Evolutionary conservation across 2,888 invertebrate species (phyloP).

Genomic region (Temnothorax rugatulus): DNA sequence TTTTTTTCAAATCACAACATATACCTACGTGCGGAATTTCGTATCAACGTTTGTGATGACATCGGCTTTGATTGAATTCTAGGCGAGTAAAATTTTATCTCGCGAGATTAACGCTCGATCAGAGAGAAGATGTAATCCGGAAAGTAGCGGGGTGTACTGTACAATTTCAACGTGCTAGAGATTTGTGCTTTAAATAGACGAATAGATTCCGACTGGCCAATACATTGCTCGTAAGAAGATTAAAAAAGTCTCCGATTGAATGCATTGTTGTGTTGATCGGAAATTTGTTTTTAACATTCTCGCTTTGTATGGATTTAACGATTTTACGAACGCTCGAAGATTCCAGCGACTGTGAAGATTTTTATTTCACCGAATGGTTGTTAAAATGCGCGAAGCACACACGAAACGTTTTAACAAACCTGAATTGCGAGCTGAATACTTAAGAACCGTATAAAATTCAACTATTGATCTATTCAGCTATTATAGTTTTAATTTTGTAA

Average conservation of each 20-base stretch:
- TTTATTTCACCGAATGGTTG: conserved; percentile 28
- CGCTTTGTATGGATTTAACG: conserved; percentile 28
- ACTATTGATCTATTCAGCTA: conserved; percentile 10
- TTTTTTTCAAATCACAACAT: conserved; percentile 13
- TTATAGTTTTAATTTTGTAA: conserved; percentile 11
- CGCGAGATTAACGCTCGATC: conserved; percentile 33
- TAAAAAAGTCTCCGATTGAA: conserved; percentile 36
- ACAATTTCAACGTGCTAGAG: conserved; percentile 31
- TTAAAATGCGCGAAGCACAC: neutral
- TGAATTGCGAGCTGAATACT: conserved; percentile 25
- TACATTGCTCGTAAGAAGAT: conserved; percentile 46
- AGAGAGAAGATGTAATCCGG: conserved; percentile 40
- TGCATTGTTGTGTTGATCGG: conserved; percentile 24
- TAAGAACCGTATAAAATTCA: conserved; percentile 36
- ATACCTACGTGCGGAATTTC: neutral
- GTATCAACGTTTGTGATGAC: conserved; percentile 7
- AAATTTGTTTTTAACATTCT: conserved; percentile 17
- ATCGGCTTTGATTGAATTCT: conserved; percentile 45
- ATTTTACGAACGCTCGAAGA: conserved; percentile 9
- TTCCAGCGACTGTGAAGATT: conserved; percentile 17
- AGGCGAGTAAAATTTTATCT: conserved; percentile 25
- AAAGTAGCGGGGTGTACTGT: conserved; percentile 16
- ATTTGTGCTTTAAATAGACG: conserved; percentile 34
- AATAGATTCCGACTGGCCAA: conserved; percentile 26
- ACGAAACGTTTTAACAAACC: conserved; percentile 17